Percentiles rank a stretch among this genome's conserved stretches.
Evolutionary conservation across 2,113 vertebrate genomes (phyloP).

Genomic region (Hippopotamus amphibius): DNA sequence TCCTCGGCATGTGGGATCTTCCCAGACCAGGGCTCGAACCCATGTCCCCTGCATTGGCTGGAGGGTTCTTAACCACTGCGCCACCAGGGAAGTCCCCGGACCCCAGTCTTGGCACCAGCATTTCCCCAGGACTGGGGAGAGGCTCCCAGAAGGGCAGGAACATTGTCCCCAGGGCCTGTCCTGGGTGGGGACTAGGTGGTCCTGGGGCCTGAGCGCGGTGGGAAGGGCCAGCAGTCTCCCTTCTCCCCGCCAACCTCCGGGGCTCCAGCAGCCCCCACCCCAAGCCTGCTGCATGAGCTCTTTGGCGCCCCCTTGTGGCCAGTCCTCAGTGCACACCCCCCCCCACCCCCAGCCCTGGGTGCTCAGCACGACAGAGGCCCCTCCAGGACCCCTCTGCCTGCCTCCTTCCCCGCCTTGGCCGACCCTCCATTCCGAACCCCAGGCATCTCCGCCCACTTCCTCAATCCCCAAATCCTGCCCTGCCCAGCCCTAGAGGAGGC

Average conservation of each 20-base stretch:
- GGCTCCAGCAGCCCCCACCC: too few species aligned
- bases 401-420: not conserved
- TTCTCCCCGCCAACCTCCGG: too few species aligned
- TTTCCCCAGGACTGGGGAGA: not conserved
- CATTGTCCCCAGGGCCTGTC: not conserved
- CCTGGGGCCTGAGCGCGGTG: not conserved
- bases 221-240: not conserved
- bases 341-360: too few species aligned
- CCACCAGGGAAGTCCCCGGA: too few species aligned
- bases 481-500: not conserved
- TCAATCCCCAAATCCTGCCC: not conserved
- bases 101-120: not conserved
- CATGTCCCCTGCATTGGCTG: too few species aligned
- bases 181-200: not conserved
- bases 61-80: too few species aligned
- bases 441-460: not conserved
- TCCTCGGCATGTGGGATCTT: too few species aligned
- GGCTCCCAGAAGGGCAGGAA: not conserved
- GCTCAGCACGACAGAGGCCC: not conserved
- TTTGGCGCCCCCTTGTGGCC: constrained; percentile 61
- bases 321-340: accelerated
- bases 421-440: not conserved
- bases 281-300: not conserved
- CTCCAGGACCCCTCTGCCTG: too few species aligned
- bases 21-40: too few species aligned